Base-by-base conservation (phyloP, 1,140 invertebrate species). In the Radopholus similis region DNA sequence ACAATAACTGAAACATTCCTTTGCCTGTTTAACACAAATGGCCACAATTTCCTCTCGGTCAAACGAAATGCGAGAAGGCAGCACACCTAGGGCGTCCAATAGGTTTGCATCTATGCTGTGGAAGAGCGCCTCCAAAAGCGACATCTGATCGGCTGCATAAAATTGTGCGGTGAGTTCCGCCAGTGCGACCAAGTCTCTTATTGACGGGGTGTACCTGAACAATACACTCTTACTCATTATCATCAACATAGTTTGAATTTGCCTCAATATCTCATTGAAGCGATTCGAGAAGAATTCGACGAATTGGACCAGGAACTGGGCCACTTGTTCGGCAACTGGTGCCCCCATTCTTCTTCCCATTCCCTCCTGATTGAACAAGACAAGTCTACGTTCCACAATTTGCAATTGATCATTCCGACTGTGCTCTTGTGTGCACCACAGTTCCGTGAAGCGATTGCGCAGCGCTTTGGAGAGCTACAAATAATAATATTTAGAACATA, bases 401-500 rank as follows among this genome's bases (percentile, higher is more conserved):
- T 93, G 91, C 9, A 83, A 76, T 3, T 89, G 82, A 21, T 96
- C 85, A 84, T 97, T 93, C 53, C 84, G 82, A 28, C 87, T 83
- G 11, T 85, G 86, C 32, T 88, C 88, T 68, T 86, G 86, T 32
- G 91, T 89, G 77, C 95, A 97, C 96, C 96, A 99, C 78, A 99
- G 94, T 86, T 99, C 96, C 0, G 95, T 98, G 75, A 99, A 95
- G 58, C 96, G 87, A 86, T 99, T 99, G 60, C 95, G 87, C 3
- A 99, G 83, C 0, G 96, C 95, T 9, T 95, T 95, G 0, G 96
- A 99, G 9, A 99, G 85, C 87, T 88, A 64, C 23, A 79, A 77
- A 59, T 47, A 51, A n/a, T n/a, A n/a, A n/a, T 18, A 13, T 26
- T 26, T 6, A 66, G 37, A 37, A 73, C 0, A 6, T 32, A 37